Conservation (phyloP, 2,888 invertebrate genomes). For the Scaptomyza cyrtandrae region DNA sequence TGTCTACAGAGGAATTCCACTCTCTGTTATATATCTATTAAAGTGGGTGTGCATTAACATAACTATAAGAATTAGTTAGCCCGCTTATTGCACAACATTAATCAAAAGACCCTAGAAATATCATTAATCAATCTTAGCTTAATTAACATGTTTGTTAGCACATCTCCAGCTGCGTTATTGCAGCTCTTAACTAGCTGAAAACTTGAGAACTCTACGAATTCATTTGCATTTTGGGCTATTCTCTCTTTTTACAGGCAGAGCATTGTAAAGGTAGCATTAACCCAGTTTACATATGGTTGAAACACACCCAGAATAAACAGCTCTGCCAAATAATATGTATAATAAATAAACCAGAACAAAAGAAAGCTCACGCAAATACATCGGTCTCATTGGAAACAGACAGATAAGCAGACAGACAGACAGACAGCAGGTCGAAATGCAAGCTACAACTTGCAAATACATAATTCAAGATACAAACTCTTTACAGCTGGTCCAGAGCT, state of each 20-base stretch:
- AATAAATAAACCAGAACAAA: conserved; percentile 48
- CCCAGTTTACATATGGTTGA: conserved; percentile 66
- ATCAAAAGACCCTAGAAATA: conserved; percentile 32
- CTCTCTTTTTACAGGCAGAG: too few species aligned
- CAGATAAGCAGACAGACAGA: conserved; percentile 17
- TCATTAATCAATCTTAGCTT: conserved; percentile 25
- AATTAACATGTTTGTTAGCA: conserved; percentile 12
- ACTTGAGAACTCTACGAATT: conserved; percentile 29
- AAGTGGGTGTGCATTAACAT: neutral
- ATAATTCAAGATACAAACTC: neutral
- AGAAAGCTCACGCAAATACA: conserved; percentile 53
- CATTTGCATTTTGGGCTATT: conserved; percentile 61
- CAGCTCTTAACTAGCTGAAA: conserved; percentile 8
- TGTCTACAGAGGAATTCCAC: conserved; percentile 18
- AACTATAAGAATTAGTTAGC: conserved; percentile 9
- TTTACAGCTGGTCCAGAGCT: conserved; percentile 37
- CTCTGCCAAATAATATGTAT: conserved; percentile 35
- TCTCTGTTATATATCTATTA: conserved; percentile 8
- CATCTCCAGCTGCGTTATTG: conserved; percentile 9
- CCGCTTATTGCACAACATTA: conserved; percentile 45
- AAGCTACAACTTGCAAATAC: conserved; percentile 65
- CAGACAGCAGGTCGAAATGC: conserved; percentile 20
- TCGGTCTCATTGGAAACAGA: conserved; percentile 3
- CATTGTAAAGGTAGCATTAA: conserved; percentile 62
- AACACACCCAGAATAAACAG: conserved; percentile 61